Conservation (phyloP, 2,888 invertebrate species). For the Megalurothrips usitatus region DNA sequence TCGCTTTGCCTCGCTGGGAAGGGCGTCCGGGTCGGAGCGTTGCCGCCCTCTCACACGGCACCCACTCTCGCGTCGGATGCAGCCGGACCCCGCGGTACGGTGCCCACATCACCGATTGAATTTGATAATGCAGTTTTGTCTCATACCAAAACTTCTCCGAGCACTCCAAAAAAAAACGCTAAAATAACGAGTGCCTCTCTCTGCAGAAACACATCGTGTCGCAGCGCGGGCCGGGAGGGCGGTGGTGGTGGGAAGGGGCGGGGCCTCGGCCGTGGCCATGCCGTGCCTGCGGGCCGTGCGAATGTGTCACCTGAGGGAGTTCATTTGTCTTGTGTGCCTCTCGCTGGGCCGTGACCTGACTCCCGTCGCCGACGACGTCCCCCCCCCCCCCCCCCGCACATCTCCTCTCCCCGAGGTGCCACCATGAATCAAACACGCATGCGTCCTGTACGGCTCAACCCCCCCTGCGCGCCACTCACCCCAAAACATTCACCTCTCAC, state of each 20-base stretch:
- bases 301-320: constrained; percentile 10
- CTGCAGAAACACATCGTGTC: too few species aligned
- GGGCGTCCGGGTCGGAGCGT: too few species aligned
- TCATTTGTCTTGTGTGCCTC: background rate
- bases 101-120: too few species aligned
- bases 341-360: too few species aligned
- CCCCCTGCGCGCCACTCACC: background rate
- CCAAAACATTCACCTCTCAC: background rate
- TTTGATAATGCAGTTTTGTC: too few species aligned
- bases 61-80: too few species aligned
- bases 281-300: background rate
- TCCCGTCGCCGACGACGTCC: background rate
- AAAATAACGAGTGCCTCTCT: too few species aligned
- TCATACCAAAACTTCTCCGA: too few species aligned
- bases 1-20: too few species aligned
- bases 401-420: background rate
- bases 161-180: too few species aligned
- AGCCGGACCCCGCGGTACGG: too few species aligned
- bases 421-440: background rate
- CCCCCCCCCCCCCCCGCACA: background rate
- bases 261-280: background rate
- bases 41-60: too few species aligned
- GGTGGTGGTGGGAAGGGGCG: background rate
- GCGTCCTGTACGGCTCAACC: background rate
- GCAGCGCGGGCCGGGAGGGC: background rate